A percentile compares a stretch with the other conserved stretches of the same genome.
phyloP scores from a whole-genome alignment of 2,888 invertebrate genomes.

The Drosophila paramelanica region DNA sequence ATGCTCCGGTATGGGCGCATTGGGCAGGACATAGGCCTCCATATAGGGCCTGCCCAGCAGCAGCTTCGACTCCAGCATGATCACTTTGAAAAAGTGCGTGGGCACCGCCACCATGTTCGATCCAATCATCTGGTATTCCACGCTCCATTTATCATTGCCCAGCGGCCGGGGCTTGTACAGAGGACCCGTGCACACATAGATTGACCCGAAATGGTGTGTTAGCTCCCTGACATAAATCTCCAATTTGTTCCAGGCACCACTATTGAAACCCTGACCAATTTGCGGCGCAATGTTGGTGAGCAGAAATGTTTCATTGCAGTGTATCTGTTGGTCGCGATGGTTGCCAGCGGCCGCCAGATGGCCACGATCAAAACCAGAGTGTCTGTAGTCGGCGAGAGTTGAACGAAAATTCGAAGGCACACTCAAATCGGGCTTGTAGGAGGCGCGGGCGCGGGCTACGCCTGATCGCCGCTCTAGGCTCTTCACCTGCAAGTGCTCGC shows the following conservation, averaged over 20 bases:
- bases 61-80: constrained; percentile 89
- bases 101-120: constrained; percentile 97
- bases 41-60: constrained; percentile 90
- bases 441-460: constrained; percentile 91
- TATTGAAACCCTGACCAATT: constrained; percentile 94
- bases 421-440: constrained; percentile 92
- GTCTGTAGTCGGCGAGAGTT: constrained; percentile 92
- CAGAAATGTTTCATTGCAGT: constrained; percentile 95
- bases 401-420: constrained; percentile 93
- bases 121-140: constrained; percentile 96
- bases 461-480: constrained; percentile 87
- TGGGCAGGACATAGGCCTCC: constrained; percentile 97
- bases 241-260: constrained; percentile 94
- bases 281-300: constrained; percentile 98
- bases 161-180: constrained; percentile 93
- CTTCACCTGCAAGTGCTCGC: constrained; percentile 94
- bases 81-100: constrained; percentile 98
- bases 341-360: constrained; percentile 99
- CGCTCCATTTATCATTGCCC: constrained; percentile 90
- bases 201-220: constrained; percentile 89
- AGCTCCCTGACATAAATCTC: constrained; percentile 93
- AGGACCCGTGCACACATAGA: constrained; percentile 96
- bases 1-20: constrained; percentile 91
- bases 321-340: constrained; percentile 90
- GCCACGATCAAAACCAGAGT: constrained; percentile 96